Base-by-base conservation (phyloP, 2,113 vertebrate species). In the Calyptomena viridis region DNA sequence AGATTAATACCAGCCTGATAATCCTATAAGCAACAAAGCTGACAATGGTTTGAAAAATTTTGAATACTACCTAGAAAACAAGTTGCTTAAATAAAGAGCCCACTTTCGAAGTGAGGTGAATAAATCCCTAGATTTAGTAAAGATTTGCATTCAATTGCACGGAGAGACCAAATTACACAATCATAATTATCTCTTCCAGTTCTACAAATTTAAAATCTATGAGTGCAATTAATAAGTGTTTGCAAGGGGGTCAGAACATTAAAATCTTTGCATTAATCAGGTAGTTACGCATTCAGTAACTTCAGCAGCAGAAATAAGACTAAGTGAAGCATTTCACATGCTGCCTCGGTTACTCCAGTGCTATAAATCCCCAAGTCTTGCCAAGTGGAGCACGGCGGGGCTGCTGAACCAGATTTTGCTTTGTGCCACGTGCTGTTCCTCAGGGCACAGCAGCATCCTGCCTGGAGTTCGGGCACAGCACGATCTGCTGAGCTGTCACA, bases 191-290 rank as follows among this genome's bases (percentile, higher is more conserved):
- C 31, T 42, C 64, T 83, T 87, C 76, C 84, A 71, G 55, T 88
- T 77, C 64, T 84, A 84, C 56, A 93, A 89, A 93, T 86, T 62
- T 67, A 40, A 80, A 76, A 87, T 62, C 67, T 82, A 44, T 62
- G 55, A 93, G 74, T 81, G 79, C 64, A 94, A 90, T 94, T 88
- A 95, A 35, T 62, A 76, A 63, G 40, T 63, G 59, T 71, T 88
- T 93, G 87, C 66, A 95, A 84, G 37, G 39, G 56, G 40, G 64
- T 85, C 56, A 69, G 68, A 88, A 95, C 90, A 91, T 84, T 30
- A 93, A 79, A 93, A 85, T 55, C 90, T 80, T 50, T 67, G 68
- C 87, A 86, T 74, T 90, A 93, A 95, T 91, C 90, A 93, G 49
- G 76, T 49, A 69, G 25, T 68, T 85, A 58, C 20, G 59, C 23